Evolutionary conservation across 2,797 vertebrate genomes (phyloP).

Genomic region (Catostomus latipinnis): DNA sequence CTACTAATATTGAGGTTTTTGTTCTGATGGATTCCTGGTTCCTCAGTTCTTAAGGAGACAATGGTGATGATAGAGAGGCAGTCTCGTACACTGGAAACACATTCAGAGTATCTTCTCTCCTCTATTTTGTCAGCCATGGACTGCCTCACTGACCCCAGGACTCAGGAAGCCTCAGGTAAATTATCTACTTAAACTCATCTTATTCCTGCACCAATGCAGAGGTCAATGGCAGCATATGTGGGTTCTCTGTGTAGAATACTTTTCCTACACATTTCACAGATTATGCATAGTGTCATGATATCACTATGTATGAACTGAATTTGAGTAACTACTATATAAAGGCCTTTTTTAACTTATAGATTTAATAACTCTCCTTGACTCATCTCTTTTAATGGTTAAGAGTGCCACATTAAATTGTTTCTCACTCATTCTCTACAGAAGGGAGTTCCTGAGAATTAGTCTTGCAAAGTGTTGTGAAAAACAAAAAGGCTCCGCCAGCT

Average conservation of each 20-base stretch:
- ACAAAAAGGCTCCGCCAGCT: too few species aligned
- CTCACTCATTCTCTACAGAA: slow-evolving; percentile 38
- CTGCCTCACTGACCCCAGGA: slow-evolving; percentile 64
- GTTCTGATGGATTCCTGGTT: background rate
- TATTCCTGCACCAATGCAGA: background rate
- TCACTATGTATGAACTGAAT: too few species aligned
- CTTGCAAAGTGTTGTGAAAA: too few species aligned
- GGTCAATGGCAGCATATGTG: background rate
- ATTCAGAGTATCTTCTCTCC: slow-evolving; percentile 80
- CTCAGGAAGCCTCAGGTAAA: slow-evolving; percentile 49
- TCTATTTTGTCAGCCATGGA: slow-evolving; percentile 83
- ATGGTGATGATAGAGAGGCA: slow-evolving; percentile 84
- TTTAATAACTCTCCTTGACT: background rate
- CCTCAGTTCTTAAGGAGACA: slow-evolving; percentile 84
- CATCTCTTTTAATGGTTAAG: background rate
- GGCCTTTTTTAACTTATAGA: too few species aligned
- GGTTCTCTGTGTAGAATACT: background rate
- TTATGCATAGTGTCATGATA: background rate
- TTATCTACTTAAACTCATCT: background rate
- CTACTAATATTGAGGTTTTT: background rate
- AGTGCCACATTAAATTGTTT: background rate
- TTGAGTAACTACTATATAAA: too few species aligned
- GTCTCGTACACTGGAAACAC: slow-evolving; percentile 79
- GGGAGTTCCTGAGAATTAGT: slow-evolving; percentile 32
- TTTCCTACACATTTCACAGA: background rate